Conservation (phyloP, 1,140 invertebrate species). For the Bombyx mandarina region DNA sequence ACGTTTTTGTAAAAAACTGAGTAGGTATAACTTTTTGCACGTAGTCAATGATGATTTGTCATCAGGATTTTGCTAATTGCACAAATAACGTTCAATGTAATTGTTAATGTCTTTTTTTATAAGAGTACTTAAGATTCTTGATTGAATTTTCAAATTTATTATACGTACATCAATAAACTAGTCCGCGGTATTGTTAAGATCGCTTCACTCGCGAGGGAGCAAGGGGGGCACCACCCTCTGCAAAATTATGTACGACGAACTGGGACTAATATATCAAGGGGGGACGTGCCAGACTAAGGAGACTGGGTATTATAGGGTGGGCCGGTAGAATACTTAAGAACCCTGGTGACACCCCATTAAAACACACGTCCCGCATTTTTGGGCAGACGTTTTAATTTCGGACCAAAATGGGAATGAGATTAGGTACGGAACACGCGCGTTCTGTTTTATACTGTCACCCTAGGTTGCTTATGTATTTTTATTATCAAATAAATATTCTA, state of each 20-base stretch:
- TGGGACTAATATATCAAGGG: conserved; percentile 70
- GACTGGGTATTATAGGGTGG: conserved; percentile 65
- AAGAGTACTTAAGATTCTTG: no score
- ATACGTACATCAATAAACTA: conserved; percentile 51
- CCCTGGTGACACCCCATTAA: conserved; percentile 68
- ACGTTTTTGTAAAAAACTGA: no score
- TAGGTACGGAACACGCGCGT: background rate
- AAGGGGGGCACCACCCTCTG: conserved; percentile 49
- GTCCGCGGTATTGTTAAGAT: conserved; percentile 58
- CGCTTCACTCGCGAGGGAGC: conserved; percentile 36
- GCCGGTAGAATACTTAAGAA: conserved; percentile 68
- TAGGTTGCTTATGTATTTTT: background rate
- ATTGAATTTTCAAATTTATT: conserved; percentile 32
- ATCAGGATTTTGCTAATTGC: no score
- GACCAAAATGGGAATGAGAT: conserved; percentile 14
- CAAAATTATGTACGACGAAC: conserved; percentile 72
- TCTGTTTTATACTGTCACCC: background rate
- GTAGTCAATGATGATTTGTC: no score
- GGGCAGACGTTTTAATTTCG: conserved; percentile 60
- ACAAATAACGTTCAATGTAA: no score
- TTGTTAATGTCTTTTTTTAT: no score
- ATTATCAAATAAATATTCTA: background rate
- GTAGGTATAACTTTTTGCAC: no score
- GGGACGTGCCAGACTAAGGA: conserved; percentile 67
- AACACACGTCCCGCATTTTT: conserved; percentile 66